These are phyloP conservation scores for Sylvilagus bachmani DNA, from an alignment of 2,113 vertebrate species.

Conservation along the genomic window DNA sequence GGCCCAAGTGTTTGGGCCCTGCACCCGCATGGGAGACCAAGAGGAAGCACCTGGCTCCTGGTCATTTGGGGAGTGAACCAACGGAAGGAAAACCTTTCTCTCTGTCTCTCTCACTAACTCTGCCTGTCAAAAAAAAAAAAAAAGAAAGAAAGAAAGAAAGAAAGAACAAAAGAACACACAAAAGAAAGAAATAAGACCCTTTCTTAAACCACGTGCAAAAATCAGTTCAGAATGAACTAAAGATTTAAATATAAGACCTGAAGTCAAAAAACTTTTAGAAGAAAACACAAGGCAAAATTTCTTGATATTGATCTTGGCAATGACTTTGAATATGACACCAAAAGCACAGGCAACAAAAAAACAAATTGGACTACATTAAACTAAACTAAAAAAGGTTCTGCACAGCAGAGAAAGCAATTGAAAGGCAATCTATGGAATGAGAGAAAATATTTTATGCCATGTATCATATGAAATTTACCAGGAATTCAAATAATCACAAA, in stretches of 20 bases:
- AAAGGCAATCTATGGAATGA: background rate
- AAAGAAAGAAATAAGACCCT: background rate
- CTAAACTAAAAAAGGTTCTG: background rate
- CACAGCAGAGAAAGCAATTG: background rate
- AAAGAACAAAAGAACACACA: background rate
- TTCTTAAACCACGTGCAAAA: background rate
- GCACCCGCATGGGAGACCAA: too few species aligned
- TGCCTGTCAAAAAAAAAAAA: too few species aligned
- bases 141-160: too few species aligned
- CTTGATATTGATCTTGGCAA: background rate
- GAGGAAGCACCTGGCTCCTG: too few species aligned
- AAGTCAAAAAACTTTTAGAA: background rate
- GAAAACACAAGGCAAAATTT: background rate
- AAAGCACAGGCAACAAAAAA: background rate
- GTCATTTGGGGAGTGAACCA: too few species aligned
- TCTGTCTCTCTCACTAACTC: too few species aligned
- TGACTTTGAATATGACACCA: background rate
- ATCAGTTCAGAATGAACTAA: background rate
- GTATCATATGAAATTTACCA: background rate
- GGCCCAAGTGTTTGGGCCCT: too few species aligned
- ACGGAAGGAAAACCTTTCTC: too few species aligned
- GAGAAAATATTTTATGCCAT: background rate
- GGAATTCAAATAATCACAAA: background rate
- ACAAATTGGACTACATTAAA: background rate
- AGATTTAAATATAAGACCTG: background rate